A percentile compares a stretch with the other conserved stretches of the same genome.
These are phyloP conservation scores for Clepsis dumicolana DNA, from an alignment of 2,888 invertebrate genomes.

Conservation along the genomic window DNA sequence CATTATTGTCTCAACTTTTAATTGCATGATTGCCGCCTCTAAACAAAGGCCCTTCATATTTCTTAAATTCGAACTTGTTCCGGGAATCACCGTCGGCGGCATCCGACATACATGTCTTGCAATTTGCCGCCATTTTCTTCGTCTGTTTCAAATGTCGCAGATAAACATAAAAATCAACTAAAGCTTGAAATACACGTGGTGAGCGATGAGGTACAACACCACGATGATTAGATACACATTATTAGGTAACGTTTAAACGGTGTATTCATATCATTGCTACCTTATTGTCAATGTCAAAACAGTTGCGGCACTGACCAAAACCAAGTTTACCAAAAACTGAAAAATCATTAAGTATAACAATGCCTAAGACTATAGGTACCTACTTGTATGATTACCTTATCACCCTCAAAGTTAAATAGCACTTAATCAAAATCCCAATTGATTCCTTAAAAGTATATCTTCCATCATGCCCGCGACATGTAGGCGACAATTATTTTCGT, in stretches of 20 bases:
- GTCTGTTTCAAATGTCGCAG: constrained; percentile 28
- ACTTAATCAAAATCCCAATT: background rate
- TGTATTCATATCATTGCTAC: background rate
- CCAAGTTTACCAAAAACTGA: no score
- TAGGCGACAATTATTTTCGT: constrained; percentile 63
- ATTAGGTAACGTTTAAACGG: background rate
- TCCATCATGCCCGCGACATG: constrained; percentile 27
- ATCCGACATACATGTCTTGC: constrained; percentile 50
- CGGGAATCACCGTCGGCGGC: constrained; percentile 48
- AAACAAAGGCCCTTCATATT: constrained; percentile 13
- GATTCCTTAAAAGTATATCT: constrained; percentile 9
- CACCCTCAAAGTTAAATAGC: background rate
- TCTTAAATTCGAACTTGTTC: constrained; percentile 34
- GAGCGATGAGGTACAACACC: background rate
- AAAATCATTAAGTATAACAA: no score
- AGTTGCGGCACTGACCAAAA: no score
- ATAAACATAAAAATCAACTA: background rate
- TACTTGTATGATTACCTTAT: no score
- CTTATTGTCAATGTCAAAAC: background rate
- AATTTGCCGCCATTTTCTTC: constrained; percentile 48
- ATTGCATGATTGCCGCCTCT: background rate
- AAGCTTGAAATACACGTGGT: background rate
- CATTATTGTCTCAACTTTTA: background rate
- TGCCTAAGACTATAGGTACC: no score
- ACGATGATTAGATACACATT: background rate